Evolutionary conservation across 2,113 vertebrate genomes (phyloP).

Genomic region (Microcebus tavaratra): DNA sequence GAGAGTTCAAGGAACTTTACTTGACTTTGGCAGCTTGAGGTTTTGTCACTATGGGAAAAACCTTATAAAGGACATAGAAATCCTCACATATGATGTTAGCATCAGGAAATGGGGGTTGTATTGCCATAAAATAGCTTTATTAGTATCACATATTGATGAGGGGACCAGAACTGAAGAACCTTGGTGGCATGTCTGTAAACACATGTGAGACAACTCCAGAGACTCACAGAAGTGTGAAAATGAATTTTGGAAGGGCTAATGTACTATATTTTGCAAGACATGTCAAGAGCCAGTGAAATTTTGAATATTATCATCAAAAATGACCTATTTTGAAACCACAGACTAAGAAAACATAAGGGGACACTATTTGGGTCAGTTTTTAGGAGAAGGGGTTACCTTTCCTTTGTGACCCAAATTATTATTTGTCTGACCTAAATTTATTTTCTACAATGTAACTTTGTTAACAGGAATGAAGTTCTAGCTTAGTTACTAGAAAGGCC

Average conservation of each 20-base stretch:
- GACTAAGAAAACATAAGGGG: background rate
- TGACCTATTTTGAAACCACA: background rate
- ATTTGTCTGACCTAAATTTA: background rate
- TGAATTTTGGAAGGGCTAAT: background rate
- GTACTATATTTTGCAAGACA: background rate
- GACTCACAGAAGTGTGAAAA: background rate
- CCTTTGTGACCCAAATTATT: background rate
- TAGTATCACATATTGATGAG: background rate
- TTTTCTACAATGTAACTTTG: background rate
- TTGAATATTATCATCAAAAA: background rate
- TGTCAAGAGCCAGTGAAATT: background rate
- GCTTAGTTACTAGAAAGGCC: background rate
- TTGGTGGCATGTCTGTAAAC: background rate
- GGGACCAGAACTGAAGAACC: background rate
- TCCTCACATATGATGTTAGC: background rate
- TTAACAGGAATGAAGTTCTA: background rate
- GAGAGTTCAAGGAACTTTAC: background rate
- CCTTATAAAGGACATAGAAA: background rate
- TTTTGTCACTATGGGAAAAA: background rate
- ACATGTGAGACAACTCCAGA: background rate
- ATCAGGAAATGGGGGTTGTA: too few relatives aligned
- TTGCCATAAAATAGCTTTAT: background rate
- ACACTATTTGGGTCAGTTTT: background rate
- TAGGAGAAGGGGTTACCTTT: background rate
- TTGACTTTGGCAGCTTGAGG: background rate